phyloP scores from a whole-genome alignment of 2,888 invertebrate species.

The Phaonia tiefii region DNA sequence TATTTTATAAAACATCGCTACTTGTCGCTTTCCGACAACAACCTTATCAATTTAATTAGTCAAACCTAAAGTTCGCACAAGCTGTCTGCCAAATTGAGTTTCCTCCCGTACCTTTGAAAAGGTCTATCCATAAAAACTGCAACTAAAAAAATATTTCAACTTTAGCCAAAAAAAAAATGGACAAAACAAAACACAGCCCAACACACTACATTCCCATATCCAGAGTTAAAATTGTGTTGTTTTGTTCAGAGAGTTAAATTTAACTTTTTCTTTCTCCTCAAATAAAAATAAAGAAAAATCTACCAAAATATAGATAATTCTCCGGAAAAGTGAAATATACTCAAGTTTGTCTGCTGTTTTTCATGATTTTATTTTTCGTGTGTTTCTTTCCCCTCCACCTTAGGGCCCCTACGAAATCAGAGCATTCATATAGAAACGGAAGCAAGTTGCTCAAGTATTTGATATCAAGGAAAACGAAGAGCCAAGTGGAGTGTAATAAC shows the following conservation, averaged over 20 bases:
- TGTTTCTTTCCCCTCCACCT: no score
- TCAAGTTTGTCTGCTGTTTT: constrained; percentile 18
- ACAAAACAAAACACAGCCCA: neutral
- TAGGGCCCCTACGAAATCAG: no score
- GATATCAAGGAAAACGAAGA: constrained; percentile 14
- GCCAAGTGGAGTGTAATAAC: constrained; percentile 42
- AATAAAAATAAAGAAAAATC: constrained; percentile 17
- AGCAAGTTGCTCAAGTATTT: constrained; percentile 9
- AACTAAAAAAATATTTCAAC: constrained; percentile 16
- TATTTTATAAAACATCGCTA: no score
- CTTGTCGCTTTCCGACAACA: no score
- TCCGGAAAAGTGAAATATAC: constrained; percentile 35
- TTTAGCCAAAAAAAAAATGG: neutral
- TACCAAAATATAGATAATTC: constrained; percentile 28
- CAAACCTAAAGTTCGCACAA: neutral
- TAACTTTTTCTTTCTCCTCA: constrained; percentile 26
- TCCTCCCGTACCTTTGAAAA: neutral
- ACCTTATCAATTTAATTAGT: no score
- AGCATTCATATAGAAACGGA: no score
- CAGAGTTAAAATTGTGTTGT: constrained; percentile 44
- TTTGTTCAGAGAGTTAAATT: constrained; percentile 40
- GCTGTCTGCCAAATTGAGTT: neutral
- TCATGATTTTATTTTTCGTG: constrained; percentile 2
- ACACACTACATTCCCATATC: constrained; percentile 32
- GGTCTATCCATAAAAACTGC: no score